Evolutionary conservation across 2,797 vertebrate genomes (phyloP), one percentile per base, ranked within the genome.

Genomic region (Labeo calbasu): DNA sequence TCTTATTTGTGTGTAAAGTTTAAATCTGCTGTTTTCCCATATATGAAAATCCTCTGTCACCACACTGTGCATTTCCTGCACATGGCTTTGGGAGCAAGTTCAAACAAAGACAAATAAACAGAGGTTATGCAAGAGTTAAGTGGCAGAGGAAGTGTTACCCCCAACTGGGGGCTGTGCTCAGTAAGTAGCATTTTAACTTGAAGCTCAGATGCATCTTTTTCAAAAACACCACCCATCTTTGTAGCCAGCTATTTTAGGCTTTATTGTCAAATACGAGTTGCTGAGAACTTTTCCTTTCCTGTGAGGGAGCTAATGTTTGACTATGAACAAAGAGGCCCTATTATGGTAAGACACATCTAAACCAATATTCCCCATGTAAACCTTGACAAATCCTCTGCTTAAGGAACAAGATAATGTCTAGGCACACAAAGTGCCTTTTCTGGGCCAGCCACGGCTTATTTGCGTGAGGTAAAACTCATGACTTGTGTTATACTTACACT

Each of bases 381-480:
- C 57, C 21, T 71, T 51, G 73, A 84, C 25, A 59, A 71, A 84
- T 61, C 73, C 25, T 53, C 46, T 61, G 40, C 76, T 76, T 51
- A 65, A 63, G 80, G 43, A 73, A 61, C 46, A 43, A 82, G 48
- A 79, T 75, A 68, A 65, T 83, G 59, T 73, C 43, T 19, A 53
- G 73, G 21, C 46, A 79, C 70, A 84, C 87, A 89, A 84, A 68
- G 71, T 17, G 53, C 48, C 83, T 86, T 88, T 90, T 89, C 70
- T 80, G 57, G 43, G 66, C 51, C 2, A 17, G 85, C 36, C 17
- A 15, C 75, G 78, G 72, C 36, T 70, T 68, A 82, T 70, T 87
- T 86, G 71, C 79, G 68, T 75, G 50, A 87, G 78, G 82, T 84
- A 71, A 81, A 87, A 81, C 88, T 88, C 87, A 87, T 89, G 90